A percentile compares a stretch with the other conserved stretches of the same genome.
These are phyloP conservation scores for Scomber colias DNA, from an alignment of 2,113 vertebrate genomes.

Conservation along the genomic window DNA sequence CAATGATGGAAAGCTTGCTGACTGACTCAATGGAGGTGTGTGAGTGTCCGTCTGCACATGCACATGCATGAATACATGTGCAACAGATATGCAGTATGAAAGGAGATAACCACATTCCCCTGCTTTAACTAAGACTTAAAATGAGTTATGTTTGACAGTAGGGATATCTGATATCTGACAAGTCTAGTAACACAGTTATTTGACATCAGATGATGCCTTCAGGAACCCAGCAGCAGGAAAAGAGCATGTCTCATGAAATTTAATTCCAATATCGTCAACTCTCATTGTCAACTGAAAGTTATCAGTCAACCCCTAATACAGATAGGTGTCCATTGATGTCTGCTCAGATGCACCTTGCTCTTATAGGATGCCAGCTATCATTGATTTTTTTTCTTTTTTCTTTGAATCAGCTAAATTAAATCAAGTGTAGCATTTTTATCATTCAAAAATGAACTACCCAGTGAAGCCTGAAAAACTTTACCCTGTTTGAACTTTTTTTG, in stretches of 20 bases:
- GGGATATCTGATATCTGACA: conserved; percentile 62
- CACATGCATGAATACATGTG: conserved; percentile 1
- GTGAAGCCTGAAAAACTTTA: not conserved
- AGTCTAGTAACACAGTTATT: conserved; percentile 52
- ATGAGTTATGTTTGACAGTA: conserved; percentile 57
- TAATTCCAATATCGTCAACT: conserved; percentile 12
- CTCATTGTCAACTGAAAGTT: conserved; percentile 16
- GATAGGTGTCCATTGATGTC: conserved; percentile 22
- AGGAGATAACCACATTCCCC: conserved; percentile 56
- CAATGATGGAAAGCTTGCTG: conserved; percentile 79
- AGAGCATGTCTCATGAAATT: conserved; percentile 35
- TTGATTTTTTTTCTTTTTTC: conserved; percentile 22
- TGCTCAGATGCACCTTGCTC: not conserved
- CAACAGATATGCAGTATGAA: conserved; percentile 54
- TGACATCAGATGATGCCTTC: conserved; percentile 58
- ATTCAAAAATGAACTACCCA: not conserved
- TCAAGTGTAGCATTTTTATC: not conserved
- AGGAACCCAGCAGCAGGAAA: conserved; percentile 30
- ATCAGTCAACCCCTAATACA: conserved; percentile 32
- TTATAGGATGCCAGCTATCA: not conserved
- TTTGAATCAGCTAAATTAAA: conserved; percentile 40
- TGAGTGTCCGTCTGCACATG: conserved; percentile 41
- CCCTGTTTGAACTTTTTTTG: conserved; percentile 40
- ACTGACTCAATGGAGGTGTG: conserved; percentile 68
- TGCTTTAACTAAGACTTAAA: conserved; percentile 57